phyloP scores from a whole-genome alignment of 2,113 vertebrate species.

The Nycticebus coucang region DNA sequence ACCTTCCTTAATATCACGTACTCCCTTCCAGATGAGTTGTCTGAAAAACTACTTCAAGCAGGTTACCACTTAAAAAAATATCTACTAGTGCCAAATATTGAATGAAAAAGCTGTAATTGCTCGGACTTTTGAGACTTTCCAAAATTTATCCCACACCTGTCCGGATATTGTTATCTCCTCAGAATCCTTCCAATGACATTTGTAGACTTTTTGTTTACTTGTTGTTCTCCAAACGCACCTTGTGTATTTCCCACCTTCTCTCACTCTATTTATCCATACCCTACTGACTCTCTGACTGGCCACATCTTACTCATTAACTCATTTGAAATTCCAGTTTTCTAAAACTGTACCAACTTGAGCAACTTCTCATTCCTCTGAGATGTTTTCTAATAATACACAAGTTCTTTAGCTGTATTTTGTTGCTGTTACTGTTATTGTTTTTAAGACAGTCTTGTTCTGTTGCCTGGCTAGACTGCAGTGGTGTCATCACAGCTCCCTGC shows the following conservation, averaged over 20 bases:
- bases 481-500: no score
- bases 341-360: neutral
- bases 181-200: neutral
- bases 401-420: neutral
- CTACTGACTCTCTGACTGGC: neutral
- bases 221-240: neutral
- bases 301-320: neutral
- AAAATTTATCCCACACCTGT: neutral
- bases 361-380: neutral
- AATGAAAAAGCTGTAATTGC: neutral
- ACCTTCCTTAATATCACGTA: neutral
- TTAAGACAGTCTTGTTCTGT: no score
- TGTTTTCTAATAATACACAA: neutral
- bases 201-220: neutral
- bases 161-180: neutral
- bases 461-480: no score
- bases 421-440: no score
- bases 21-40: neutral
- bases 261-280: neutral
- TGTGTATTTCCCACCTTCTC: neutral
- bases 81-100: neutral
- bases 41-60: conserved; percentile 1
- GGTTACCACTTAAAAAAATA: neutral
- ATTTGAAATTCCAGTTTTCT: neutral
- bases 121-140: neutral